phyloP scores from a whole-genome alignment of 2,888 invertebrate species.

The Noctua fimbriata region DNA sequence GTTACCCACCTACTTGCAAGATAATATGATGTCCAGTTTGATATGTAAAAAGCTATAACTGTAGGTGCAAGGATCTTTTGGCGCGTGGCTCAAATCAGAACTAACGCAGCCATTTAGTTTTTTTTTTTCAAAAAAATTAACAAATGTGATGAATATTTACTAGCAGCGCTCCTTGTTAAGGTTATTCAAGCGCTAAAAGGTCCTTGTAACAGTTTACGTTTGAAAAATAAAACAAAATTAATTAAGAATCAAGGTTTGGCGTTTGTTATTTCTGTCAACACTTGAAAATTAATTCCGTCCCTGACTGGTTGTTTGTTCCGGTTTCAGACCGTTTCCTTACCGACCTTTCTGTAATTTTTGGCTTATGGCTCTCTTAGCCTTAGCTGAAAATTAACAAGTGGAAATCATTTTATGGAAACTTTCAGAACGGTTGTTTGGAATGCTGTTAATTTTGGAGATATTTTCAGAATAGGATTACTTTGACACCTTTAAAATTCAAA shows the following conservation, averaged over 20 bases:
- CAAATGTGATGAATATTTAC: neutral
- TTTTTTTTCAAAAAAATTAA: neutral
- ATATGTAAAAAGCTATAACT: too few relatives aligned
- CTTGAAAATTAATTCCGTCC: slow-evolving; percentile 10
- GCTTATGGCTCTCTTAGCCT: neutral
- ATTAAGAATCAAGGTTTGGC: neutral
- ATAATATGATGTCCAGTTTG: too few relatives aligned
- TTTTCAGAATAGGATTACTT: neutral
- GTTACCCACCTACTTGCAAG: neutral
- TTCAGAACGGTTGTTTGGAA: neutral
- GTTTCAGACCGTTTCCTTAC: neutral
- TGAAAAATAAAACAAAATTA: slow-evolving; percentile 3
- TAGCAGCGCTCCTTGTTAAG: neutral
- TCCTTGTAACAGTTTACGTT: neutral
- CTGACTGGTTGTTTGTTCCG: slow-evolving; percentile 24
- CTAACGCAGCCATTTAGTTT: neutral
- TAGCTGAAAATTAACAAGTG: neutral
- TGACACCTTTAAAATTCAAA: neutral
- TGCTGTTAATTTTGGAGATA: neutral
- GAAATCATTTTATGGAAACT: neutral
- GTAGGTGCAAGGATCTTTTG: neutral
- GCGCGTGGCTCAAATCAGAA: neutral
- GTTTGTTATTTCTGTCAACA: slow-evolving; percentile 36
- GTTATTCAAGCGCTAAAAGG: neutral
- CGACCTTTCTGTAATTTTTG: neutral